Percentiles rank a stretch among this genome's conserved stretches.
Evolutionary conservation across 2,888 invertebrate genomes (phyloP).

Genomic region (Lypha dubia): DNA sequence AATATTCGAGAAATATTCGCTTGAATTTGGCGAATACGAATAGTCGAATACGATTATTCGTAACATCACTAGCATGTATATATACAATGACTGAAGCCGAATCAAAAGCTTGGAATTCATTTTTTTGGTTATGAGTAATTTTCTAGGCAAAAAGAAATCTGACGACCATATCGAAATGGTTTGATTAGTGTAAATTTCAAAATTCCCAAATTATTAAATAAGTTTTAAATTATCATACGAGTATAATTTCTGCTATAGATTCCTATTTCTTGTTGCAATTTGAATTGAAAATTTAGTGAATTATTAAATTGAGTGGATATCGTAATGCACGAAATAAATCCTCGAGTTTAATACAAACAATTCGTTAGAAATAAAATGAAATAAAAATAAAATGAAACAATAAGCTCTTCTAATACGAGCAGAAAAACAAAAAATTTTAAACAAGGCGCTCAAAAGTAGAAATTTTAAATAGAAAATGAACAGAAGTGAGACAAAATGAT

Average conservation of each 20-base stretch:
- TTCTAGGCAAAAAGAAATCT: too few species aligned
- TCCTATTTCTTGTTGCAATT: slow-evolving; percentile 12
- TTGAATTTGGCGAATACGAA: too few species aligned
- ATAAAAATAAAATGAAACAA: slow-evolving; percentile 42
- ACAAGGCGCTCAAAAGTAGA: slow-evolving; percentile 48
- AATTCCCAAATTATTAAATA: slow-evolving; percentile 27
- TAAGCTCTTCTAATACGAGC: slow-evolving; percentile 17
- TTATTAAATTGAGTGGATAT: slow-evolving; percentile 49
- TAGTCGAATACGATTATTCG: too few species aligned
- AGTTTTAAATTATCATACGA: slow-evolving; percentile 7
- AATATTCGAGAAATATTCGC: too few species aligned
- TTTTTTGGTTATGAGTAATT: too few species aligned
- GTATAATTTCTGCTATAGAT: background rate
- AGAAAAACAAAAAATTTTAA: slow-evolving; percentile 60
- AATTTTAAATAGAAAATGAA: slow-evolving; percentile 42
- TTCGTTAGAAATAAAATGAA: slow-evolving; percentile 30
- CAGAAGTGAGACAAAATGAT: slow-evolving; percentile 60
- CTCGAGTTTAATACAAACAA: slow-evolving; percentile 34
- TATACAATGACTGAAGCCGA: too few species aligned
- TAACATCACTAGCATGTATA: too few species aligned
- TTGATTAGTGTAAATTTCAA: slow-evolving; percentile 7
- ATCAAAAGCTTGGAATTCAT: too few species aligned
- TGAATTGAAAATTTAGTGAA: slow-evolving; percentile 35
- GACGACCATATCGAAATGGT: too few species aligned
- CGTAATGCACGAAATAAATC: slow-evolving; percentile 32